phyloP scores from a whole-genome alignment of 1,140 invertebrate genomes.

The Apolygus lucorum region DNA sequence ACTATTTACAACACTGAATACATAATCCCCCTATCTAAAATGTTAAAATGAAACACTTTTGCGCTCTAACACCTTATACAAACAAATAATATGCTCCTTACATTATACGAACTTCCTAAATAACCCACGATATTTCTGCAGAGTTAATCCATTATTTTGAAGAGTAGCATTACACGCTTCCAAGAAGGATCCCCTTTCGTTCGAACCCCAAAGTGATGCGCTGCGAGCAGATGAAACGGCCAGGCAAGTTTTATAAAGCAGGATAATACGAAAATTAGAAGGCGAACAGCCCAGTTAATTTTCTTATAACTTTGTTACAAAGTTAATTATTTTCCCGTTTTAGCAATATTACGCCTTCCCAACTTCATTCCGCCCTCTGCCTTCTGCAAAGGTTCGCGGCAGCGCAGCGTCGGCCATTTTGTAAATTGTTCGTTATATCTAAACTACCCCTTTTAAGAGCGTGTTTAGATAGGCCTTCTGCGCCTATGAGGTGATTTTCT shows the following conservation, averaged over 20 bases:
- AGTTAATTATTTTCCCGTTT: slow-evolving; percentile 29
- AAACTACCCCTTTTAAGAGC: neutral
- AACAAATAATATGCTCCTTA: too few relatives aligned
- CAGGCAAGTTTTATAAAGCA: slow-evolving; percentile 24
- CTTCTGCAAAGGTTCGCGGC: neutral
- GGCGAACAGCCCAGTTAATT: slow-evolving; percentile 23
- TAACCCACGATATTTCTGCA: too few relatives aligned
- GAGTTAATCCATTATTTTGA: neutral
- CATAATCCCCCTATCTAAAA: too few relatives aligned
- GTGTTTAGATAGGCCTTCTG: neutral
- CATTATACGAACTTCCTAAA: too few relatives aligned
- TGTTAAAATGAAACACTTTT: too few relatives aligned
- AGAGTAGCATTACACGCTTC: neutral
- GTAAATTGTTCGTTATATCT: slow-evolving; percentile 26
- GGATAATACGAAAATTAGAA: slow-evolving; percentile 21
- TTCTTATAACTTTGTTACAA: slow-evolving; percentile 29
- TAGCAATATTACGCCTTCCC: slow-evolving; percentile 24
- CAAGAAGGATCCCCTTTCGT: neutral
- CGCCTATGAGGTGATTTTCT: slow-evolving; percentile 11
- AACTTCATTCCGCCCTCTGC: neutral
- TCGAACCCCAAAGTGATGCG: neutral
- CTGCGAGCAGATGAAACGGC: slow-evolving; percentile 10
- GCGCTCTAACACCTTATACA: too few relatives aligned
- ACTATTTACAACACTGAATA: too few relatives aligned
- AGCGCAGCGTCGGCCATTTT: slow-evolving; percentile 23